Evolutionary conservation across 2,113 vertebrate genomes (phyloP).

Genomic region (Lathamus discolor): DNA sequence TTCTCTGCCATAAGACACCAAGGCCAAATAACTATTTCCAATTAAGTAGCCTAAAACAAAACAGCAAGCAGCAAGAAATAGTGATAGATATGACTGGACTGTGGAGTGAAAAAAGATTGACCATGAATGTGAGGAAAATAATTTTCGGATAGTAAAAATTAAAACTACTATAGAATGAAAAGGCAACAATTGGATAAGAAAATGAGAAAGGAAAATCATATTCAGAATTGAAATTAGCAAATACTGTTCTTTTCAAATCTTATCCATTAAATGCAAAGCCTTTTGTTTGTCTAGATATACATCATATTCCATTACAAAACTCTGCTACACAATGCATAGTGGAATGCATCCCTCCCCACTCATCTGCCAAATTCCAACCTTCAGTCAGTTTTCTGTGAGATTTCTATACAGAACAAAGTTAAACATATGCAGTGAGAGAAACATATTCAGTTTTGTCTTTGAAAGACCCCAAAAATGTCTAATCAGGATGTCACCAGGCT

Average conservation of each 20-base stretch:
- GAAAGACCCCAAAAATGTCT: neutral
- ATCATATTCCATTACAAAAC: fast-evolving
- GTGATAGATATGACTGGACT: neutral
- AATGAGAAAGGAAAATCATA: neutral
- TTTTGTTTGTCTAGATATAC: neutral
- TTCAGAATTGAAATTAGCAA: neutral
- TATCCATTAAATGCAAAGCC: fast-evolving
- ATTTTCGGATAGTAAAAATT: neutral
- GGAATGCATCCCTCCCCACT: neutral
- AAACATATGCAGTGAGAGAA: neutral
- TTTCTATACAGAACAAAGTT: neutral
- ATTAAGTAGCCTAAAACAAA: slow-evolving; percentile 61
- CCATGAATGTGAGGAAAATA: neutral
- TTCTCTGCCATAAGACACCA: slow-evolving; percentile 61
- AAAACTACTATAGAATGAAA: neutral
- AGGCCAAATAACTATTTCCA: slow-evolving; percentile 69
- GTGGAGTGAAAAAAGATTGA: neutral
- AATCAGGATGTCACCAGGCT: neutral
- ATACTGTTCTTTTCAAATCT: neutral
- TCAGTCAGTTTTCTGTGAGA: neutral
- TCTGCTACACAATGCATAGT: neutral
- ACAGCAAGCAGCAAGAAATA: neutral
- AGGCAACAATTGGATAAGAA: neutral
- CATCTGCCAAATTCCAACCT: neutral
- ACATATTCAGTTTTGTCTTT: neutral